phyloP scores from a whole-genome alignment of 2,888 invertebrate species.

The Archips xylosteana region DNA sequence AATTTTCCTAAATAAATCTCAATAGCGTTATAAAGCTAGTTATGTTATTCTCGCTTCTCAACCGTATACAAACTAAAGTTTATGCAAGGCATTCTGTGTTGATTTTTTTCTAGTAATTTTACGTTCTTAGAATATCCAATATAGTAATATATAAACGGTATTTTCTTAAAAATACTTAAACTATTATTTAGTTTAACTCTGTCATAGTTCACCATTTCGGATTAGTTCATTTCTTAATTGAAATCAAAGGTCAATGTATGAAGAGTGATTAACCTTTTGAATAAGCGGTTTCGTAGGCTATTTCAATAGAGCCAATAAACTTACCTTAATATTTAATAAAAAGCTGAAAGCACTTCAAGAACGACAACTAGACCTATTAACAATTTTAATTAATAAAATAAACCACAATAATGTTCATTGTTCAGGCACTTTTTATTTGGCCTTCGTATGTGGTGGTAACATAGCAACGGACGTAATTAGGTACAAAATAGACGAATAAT shows the following conservation, averaged over 20 bases:
- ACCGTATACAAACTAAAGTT: no score
- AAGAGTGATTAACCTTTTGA: constrained; percentile 24
- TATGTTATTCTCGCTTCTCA: no score
- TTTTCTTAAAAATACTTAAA: no score
- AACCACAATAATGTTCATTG: neutral
- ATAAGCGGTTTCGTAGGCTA: neutral
- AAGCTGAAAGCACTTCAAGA: neutral
- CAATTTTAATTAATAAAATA: no score
- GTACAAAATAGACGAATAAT: neutral
- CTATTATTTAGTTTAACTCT: neutral
- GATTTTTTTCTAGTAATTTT: no score
- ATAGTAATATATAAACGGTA: no score
- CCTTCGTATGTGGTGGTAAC: no score
- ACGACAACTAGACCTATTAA: neutral
- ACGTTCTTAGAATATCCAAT: no score
- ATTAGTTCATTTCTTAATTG: constrained; percentile 2
- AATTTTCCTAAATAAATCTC: no score
- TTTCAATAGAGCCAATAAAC: neutral
- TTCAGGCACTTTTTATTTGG: no score
- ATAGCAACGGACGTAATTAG: neutral
- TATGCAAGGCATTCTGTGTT: no score
- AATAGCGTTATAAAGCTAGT: no score
- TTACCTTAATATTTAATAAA: constrained; percentile 3
- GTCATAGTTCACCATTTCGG: constrained; percentile 13
- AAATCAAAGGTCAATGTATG: constrained; percentile 21